These are phyloP conservation scores for Perccottus glenii DNA, from an alignment of 2,113 vertebrate species.

Conservation along the genomic window DNA sequence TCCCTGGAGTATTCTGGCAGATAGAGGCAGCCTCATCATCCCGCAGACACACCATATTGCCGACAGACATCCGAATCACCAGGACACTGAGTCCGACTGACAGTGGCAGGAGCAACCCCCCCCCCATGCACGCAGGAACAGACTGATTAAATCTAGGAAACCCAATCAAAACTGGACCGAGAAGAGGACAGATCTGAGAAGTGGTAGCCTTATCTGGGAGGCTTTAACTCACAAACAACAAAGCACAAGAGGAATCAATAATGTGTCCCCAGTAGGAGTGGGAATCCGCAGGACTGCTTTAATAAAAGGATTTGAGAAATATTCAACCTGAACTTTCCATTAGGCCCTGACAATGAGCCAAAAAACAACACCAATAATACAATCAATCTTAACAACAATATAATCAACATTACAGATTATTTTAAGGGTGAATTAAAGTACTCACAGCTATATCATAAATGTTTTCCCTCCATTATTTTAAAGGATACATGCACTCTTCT, in stretches of 20 bases:
- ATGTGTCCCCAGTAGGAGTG: slow-evolving; percentile 13
- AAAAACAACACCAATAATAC: no score
- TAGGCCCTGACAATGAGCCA: no score
- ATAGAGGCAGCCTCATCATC: slow-evolving; percentile 53
- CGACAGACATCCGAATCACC: slow-evolving; percentile 59
- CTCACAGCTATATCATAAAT: neutral
- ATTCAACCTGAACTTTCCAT: no score
- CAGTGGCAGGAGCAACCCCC: slow-evolving; percentile 23
- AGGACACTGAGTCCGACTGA: slow-evolving; percentile 56
- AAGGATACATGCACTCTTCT: no score
- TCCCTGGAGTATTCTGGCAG: slow-evolving; percentile 64
- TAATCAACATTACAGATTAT: neutral
- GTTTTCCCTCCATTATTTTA: neutral
- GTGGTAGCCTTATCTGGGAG: slow-evolving; percentile 50
- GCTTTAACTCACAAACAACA: slow-evolving; percentile 35
- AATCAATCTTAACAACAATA: no score
- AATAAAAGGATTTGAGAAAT: no score
- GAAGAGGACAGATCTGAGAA: slow-evolving; percentile 36
- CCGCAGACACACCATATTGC: slow-evolving; percentile 58
- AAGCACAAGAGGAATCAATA: slow-evolving; percentile 46
- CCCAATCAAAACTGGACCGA: slow-evolving; percentile 57
- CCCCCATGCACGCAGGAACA: slow-evolving; percentile 18
- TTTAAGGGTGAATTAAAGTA: neutral
- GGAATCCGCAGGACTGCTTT: neutral
- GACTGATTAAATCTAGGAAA: slow-evolving; percentile 62